Base-by-base conservation (phyloP, 2,113 vertebrate genomes). In the Dolichallabes microphthalmus region DNA sequence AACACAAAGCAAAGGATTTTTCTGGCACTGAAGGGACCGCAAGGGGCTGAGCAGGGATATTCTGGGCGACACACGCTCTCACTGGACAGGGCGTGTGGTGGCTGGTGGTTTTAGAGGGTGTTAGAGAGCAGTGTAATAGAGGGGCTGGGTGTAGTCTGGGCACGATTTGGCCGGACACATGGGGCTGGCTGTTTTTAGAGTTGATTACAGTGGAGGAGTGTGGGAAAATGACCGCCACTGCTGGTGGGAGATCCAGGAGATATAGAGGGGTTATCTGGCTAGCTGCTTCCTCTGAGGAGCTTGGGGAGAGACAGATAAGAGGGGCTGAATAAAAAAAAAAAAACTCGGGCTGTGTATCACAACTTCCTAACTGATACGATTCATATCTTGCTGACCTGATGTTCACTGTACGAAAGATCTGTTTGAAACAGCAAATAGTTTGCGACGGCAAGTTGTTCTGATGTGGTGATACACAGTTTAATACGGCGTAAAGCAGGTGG, bases 101-200 rank as follows among this genome's bases (percentile, higher is more conserved):
- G 82, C 75, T 76, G 71, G 85, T 73, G 84, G 85, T 74, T 88
- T 88, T 32, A 32, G 63, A 39, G 80, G 86, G 84, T 57, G 86
- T 82, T 57, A 83, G 80, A 82, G 77, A 55, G 61, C n/a, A 52
- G 69, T 22, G 83, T 82, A 80, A 85, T 79, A 32, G 74, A 39
- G 71, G 80, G 52, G 81, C 53, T 55, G 84, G 64, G 68, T 82
- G 81, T 82, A 84, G 60, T 68, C 83, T 80, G 83, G 85, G 68
- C 58, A 83, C 71, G 79, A 82, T 55, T 80, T 78, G 85, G 53
- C 71, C 55, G 50, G 79, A 84, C 27, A 1, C 30, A 76, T 25
- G 27, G 22, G 60, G 19, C 75, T 20, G 74, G 68, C 76, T 58
- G 66, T 71, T 81, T 84, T 80, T 84, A 84, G 85, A 58, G 66